Percentiles rank a stretch among this genome's conserved stretches.
phyloP scores from a whole-genome alignment of 2,888 invertebrate genomes.

The Esperia sulphurella region DNA sequence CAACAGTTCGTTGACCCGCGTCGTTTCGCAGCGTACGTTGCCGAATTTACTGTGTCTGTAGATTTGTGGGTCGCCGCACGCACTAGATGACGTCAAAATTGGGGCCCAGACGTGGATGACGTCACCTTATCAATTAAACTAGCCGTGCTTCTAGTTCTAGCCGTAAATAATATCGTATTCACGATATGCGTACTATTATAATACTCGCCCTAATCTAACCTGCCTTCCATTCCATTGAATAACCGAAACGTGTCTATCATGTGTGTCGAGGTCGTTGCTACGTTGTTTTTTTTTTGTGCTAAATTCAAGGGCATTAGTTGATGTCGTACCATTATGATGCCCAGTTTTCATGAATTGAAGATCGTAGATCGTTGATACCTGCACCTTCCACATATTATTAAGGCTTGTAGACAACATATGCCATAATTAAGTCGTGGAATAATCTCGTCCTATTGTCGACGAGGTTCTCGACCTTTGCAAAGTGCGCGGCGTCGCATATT shows the following conservation, averaged over 20 bases:
- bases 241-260: conserved; percentile 44
- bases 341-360: not conserved
- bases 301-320: conserved; percentile 60
- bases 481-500: conserved; percentile 46
- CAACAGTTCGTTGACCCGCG: conserved; percentile 73
- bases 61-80: conserved; percentile 76
- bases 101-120: conserved; percentile 47
- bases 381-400: not conserved
- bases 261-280: conserved; percentile 72
- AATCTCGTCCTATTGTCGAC: conserved; percentile 51
- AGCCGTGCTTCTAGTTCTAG: conserved; percentile 66
- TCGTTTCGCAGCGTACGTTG: conserved; percentile 67
- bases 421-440: conserved; percentile 43
- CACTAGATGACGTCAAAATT: conserved; percentile 66
- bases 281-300: conserved; percentile 68
- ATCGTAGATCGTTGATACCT: not conserved
- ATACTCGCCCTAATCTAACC: conserved; percentile 71
- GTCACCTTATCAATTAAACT: conserved; percentile 61
- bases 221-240: conserved; percentile 46
- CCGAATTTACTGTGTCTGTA: conserved; percentile 77
- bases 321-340: not conserved
- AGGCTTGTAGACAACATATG: not conserved
- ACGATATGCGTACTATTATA: conserved; percentile 61
- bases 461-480: conserved; percentile 58
- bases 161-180: conserved; percentile 42